Evolutionary conservation across 2,113 vertebrate genomes (phyloP).

Genomic region (Scartelaos histophorus): DNA sequence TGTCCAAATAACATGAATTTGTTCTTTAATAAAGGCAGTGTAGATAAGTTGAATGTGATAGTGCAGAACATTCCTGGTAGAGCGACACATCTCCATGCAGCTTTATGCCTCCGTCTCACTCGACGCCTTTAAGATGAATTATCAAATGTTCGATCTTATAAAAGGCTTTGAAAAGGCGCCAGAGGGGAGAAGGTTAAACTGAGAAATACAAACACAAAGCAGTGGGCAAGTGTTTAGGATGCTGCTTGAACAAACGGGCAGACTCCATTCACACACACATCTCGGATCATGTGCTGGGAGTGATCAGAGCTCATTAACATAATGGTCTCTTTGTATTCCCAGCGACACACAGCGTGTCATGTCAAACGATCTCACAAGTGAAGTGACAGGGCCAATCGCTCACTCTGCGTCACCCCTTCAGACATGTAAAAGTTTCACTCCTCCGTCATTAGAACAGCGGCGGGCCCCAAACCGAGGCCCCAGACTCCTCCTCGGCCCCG

Average conservation of each 20-base stretch:
- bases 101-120: too few species aligned
- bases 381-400: constrained; percentile 7
- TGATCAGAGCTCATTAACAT: constrained; percentile 3
- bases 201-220: neutral
- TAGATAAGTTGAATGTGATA: too few species aligned
- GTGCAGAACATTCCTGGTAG: too few species aligned
- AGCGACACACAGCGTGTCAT: constrained; percentile 18
- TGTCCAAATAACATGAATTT: too few species aligned
- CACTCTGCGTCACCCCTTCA: constrained; percentile 14
- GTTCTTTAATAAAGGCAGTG: too few species aligned
- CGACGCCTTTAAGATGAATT: too few species aligned
- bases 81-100: too few species aligned
- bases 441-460: constrained; percentile 37
- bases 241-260: neutral
- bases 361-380: constrained; percentile 19
- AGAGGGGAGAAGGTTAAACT: neutral
- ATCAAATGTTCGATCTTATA: too few species aligned
- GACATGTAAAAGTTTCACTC: constrained; percentile 31
- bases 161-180: neutral
- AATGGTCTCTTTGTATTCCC: constrained; percentile 3
- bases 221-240: neutral
- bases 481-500: constrained; percentile 30
- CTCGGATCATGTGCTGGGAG: neutral
- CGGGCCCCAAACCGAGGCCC: constrained; percentile 13
- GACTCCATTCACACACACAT: neutral